Percentiles rank a stretch among this genome's conserved stretches.
These are phyloP conservation scores for Smittia sp. DNA, from an alignment of 2,888 invertebrate species.

Conservation along the genomic window DNA sequence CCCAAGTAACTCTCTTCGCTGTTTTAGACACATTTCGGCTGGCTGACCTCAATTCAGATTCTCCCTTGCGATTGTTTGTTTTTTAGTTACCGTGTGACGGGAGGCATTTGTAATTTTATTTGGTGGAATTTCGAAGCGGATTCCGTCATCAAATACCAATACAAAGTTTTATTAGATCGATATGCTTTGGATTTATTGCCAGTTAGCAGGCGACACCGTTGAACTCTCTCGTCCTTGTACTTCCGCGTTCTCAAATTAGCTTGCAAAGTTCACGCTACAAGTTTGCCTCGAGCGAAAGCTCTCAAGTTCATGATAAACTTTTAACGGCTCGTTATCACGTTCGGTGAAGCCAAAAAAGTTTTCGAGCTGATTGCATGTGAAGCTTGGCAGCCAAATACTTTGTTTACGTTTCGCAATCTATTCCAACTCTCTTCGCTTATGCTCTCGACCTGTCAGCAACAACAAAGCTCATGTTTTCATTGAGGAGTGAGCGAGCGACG, in stretches of 20 bases:
- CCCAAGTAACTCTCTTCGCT: not conserved
- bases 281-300: not conserved
- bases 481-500: not conserved
- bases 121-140: not conserved
- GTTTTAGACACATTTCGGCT: not conserved
- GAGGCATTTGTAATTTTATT: not conserved
- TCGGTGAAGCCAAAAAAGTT: not conserved
- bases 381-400: not conserved
- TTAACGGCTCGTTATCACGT: not conserved
- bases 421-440: not conserved
- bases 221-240: not conserved
- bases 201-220: conserved; percentile 1
- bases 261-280: not conserved
- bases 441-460: not conserved
- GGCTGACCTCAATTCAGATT: not conserved
- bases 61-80: not conserved
- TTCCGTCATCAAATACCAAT: not conserved
- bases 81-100: not conserved
- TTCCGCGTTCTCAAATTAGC: not conserved
- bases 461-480: not conserved
- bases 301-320: not conserved
- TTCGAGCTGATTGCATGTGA: not conserved
- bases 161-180: conserved; percentile 16
- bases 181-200: not conserved
- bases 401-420: not conserved